Conservation (phyloP, 2,888 invertebrate species). For the Trypoxylon attenuatum region DNA sequence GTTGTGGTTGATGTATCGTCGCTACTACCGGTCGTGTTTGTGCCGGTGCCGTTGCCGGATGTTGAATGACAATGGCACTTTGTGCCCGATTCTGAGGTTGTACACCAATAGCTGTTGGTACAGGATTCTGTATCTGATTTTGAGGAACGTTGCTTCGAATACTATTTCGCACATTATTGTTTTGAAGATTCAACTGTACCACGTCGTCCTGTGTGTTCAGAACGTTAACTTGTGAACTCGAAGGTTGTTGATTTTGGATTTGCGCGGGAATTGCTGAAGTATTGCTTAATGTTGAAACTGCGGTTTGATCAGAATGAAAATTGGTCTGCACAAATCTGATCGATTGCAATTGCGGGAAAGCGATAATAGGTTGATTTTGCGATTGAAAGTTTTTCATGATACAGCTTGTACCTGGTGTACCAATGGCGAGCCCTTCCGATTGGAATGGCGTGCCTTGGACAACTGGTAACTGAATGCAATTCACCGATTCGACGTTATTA, state of each 20-base stretch:
- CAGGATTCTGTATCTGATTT: conserved; percentile 47
- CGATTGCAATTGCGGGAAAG: conserved; percentile 70
- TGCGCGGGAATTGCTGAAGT: conserved; percentile 45
- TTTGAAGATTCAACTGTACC: conserved; percentile 58
- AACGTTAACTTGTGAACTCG: conserved; percentile 60
- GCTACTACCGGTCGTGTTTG: conserved; percentile 62
- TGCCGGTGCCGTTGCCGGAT: conserved; percentile 53
- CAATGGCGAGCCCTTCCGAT: conserved; percentile 59
- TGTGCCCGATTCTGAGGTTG: conserved; percentile 61
- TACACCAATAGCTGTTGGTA: conserved; percentile 48
- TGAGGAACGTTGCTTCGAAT: conserved; percentile 34
- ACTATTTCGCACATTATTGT: conserved; percentile 46
- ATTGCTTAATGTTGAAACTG: conserved; percentile 38
- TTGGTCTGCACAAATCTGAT: conserved; percentile 71
- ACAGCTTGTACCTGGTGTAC: conserved; percentile 62
- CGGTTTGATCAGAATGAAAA: conserved; percentile 62
- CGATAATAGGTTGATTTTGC: conserved; percentile 67
- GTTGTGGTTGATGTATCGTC: conserved; percentile 56
- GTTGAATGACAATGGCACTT: conserved; percentile 67
- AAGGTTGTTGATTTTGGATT: conserved; percentile 52
- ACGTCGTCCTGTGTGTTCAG: conserved; percentile 64
- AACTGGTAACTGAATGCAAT: conserved; percentile 67
- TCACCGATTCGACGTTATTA: conserved; percentile 58
- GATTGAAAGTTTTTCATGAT: conserved; percentile 69
- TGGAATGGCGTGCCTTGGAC: conserved; percentile 64